phyloP scores from a whole-genome alignment of 2,113 vertebrate species.

The Psittacula cyanocephala region DNA sequence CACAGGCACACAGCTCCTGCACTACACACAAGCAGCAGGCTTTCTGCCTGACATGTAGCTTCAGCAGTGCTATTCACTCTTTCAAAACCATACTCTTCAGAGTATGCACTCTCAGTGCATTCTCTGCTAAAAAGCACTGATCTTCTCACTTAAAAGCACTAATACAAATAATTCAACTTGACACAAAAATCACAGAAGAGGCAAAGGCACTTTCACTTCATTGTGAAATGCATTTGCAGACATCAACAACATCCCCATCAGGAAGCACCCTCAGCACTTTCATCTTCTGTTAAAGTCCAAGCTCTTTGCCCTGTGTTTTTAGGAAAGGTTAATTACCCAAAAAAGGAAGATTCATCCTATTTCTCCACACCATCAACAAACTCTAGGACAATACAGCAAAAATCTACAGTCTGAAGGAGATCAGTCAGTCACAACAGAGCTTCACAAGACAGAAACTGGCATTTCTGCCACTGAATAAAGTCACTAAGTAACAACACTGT shows the following conservation, averaged over 20 bases:
- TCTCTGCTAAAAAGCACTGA: not conserved
- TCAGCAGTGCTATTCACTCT: not conserved
- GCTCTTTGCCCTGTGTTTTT: not conserved
- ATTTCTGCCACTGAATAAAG: not conserved
- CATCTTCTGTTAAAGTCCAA: not conserved
- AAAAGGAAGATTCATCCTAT: not conserved
- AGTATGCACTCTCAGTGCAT: not conserved
- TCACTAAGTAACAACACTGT: not conserved
- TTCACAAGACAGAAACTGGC: not conserved
- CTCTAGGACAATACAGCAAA: not conserved
- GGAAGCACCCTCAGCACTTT: not conserved
- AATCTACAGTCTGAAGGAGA: not conserved
- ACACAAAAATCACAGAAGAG: not conserved
- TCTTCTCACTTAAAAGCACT: not conserved
- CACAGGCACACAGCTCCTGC: not conserved
- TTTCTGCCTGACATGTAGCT: not conserved
- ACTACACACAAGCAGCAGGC: not conserved
- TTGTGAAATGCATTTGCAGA: not conserved
- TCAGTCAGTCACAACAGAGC: not conserved
- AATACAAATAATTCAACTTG: not conserved
- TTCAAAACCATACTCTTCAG: not conserved
- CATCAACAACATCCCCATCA: not conserved
- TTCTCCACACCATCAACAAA: not conserved
- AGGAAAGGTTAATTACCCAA: not conserved
- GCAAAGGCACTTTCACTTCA: not conserved